These are phyloP conservation scores for Mimas tiliae DNA, from an alignment of 2,888 invertebrate genomes.

Conservation along the genomic window DNA sequence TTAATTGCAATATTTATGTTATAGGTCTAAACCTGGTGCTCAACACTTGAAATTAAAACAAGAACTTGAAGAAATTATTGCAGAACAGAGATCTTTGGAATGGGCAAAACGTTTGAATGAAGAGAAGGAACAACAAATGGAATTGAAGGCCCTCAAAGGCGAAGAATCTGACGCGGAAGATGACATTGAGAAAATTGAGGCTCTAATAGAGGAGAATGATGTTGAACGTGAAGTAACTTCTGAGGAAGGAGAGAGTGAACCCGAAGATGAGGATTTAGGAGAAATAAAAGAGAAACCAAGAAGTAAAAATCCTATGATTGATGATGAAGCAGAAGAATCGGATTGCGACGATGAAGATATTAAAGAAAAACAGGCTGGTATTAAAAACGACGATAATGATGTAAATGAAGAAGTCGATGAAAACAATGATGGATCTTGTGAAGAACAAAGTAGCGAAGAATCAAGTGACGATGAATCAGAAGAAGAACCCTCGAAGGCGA, in stretches of 20 bases:
- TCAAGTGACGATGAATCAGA: conserved; percentile 63
- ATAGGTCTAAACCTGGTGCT: conserved; percentile 87
- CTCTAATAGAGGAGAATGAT: conserved; percentile 54
- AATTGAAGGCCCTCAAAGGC: conserved; percentile 61
- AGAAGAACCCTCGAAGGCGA: conserved; percentile 53
- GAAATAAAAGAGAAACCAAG: conserved; percentile 68
- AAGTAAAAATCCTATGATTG: conserved; percentile 70
- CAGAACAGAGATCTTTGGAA: conserved; percentile 87
- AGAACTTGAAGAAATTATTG: conserved; percentile 89
- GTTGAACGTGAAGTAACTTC: conserved; percentile 75
- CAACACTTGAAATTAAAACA: conserved; percentile 88
- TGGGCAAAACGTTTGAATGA: conserved; percentile 87
- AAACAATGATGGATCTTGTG: conserved; percentile 52
- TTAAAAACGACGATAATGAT: conserved; percentile 47
- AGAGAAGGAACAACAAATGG: conserved; percentile 70
- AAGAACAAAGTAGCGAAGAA: conserved; percentile 47
- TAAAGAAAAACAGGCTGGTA: conserved; percentile 37
- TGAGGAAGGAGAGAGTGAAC: conserved; percentile 65
- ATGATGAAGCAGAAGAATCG: conserved; percentile 81
- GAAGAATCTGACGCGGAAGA: conserved; percentile 68
- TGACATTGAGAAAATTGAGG: conserved; percentile 68
- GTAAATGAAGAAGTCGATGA: conserved; percentile 54
- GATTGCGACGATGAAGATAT: conserved; percentile 62
- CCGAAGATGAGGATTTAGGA: conserved; percentile 69
- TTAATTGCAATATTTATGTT: conserved; percentile 31